Conservation (phyloP, 2,113 vertebrate species). For the Cyprinodon brontotheroides region DNA sequence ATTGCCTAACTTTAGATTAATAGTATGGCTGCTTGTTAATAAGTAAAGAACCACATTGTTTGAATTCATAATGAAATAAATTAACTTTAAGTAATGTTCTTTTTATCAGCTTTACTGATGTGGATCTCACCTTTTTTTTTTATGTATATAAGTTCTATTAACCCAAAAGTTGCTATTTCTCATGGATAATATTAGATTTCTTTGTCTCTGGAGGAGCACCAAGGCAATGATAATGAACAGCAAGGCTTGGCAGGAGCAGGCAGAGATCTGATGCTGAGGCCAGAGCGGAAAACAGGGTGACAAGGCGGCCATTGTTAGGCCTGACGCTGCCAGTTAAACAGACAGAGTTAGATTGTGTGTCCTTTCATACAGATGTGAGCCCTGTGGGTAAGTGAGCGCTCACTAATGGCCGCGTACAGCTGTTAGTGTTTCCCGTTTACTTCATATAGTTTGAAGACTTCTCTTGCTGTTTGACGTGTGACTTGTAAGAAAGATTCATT, state of each 20-base stretch:
- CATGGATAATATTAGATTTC: not conserved
- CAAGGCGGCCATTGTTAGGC: slow-evolving; percentile 62
- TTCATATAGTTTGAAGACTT: slow-evolving; percentile 6
- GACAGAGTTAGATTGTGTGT: slow-evolving; percentile 38
- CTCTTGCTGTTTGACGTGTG: not conserved
- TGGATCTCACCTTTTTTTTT: not conserved
- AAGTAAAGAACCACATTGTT: too few relatives aligned
- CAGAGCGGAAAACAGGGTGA: slow-evolving; percentile 41
- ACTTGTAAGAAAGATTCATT: not conserved
- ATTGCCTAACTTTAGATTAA: too few relatives aligned
- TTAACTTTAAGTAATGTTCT: too few relatives aligned
- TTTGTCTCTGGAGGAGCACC: slow-evolving; percentile 10
- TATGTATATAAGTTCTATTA: not conserved
- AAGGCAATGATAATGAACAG: slow-evolving; percentile 34
- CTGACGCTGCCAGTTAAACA: slow-evolving; percentile 29
- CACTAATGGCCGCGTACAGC: slow-evolving; percentile 35
- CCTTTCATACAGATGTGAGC: slow-evolving; percentile 20
- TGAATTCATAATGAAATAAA: not conserved
- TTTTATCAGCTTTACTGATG: not conserved
- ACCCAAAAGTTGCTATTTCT: not conserved
- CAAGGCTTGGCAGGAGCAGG: slow-evolving; percentile 39
- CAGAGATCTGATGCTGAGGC: slow-evolving; percentile 42
- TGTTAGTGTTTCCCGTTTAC: slow-evolving; percentile 12
- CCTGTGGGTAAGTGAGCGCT: slow-evolving; percentile 15
- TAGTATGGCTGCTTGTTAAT: too few relatives aligned